phyloP scores from a whole-genome alignment of 2,797 vertebrate species.

The Lagodon rhomboides region DNA sequence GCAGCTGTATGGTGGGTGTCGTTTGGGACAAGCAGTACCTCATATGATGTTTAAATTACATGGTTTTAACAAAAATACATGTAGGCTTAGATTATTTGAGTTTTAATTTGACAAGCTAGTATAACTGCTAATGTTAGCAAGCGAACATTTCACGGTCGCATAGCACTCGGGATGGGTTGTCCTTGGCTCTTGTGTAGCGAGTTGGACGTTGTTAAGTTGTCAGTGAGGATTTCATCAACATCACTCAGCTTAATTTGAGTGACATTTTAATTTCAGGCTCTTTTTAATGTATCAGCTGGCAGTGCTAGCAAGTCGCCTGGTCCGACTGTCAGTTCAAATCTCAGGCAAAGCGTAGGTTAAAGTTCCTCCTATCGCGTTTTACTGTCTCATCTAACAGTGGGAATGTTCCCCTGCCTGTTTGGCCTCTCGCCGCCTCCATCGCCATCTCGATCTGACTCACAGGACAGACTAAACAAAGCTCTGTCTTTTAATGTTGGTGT shows the following conservation, averaged over 20 bases:
- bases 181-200: not conserved
- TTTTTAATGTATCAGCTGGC: not conserved
- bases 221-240: not conserved
- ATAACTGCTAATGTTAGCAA: slow-evolving; percentile 33
- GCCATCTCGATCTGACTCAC: slow-evolving; percentile 32
- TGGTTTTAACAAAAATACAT: not conserved
- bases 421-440: slow-evolving; percentile 36
- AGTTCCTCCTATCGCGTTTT: slow-evolving; percentile 12
- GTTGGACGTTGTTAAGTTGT: slow-evolving; percentile 8
- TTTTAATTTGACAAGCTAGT: not conserved
- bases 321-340: not conserved
- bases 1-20: not conserved
- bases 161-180: slow-evolving; percentile 29
- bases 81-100: not conserved
- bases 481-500: slow-evolving; percentile 9
- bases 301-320: not conserved
- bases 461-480: slow-evolving; percentile 43
- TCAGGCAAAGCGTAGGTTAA: slow-evolving; percentile 3
- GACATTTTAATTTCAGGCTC: not conserved
- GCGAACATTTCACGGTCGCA: slow-evolving; percentile 9
- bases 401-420: slow-evolving; percentile 65
- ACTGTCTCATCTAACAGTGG: slow-evolving; percentile 26
- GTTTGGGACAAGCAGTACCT: too few species aligned
- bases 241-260: not conserved
- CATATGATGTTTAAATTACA: not conserved